These are phyloP conservation scores for Hepsetus odoe DNA, from an alignment of 2,113 vertebrate genomes.

Conservation along the genomic window DNA sequence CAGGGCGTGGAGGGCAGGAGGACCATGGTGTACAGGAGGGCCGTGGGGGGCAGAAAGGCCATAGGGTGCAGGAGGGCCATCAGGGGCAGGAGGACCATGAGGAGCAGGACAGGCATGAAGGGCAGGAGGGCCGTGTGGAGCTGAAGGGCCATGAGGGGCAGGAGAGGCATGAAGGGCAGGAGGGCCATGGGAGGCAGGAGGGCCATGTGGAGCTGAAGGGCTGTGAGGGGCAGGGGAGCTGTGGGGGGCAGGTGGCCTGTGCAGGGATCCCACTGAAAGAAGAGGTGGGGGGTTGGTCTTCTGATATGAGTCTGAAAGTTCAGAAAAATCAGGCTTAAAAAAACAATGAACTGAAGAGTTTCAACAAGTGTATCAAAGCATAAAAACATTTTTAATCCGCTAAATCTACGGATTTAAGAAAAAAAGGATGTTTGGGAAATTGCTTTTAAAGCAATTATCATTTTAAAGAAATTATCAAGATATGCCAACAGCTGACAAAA, in stretches of 20 bases:
- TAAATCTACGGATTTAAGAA: no score
- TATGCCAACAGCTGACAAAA: no score
- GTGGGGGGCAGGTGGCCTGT: conserved; percentile 35
- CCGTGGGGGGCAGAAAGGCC: not conserved
- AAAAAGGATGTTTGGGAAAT: no score
- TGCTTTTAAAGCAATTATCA: no score
- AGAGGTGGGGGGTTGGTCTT: conserved; percentile 73
- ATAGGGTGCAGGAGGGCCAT: not conserved
- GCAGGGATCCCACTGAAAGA: conserved; percentile 64
- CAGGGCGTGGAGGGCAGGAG: not conserved
- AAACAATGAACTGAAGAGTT: not conserved
- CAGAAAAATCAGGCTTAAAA: not conserved
- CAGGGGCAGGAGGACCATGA: not conserved
- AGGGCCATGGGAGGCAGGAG: not conserved
- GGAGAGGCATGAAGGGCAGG: conserved; percentile 13
- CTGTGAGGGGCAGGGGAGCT: not conserved
- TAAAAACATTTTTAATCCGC: no score
- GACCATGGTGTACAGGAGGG: not conserved
- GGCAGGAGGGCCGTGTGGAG: not conserved
- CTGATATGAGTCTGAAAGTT: conserved; percentile 55
- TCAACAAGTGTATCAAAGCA: no score
- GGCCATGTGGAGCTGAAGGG: not conserved
- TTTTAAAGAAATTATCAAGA: no score
- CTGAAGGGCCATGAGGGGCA: not conserved
- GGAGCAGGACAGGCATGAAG: not conserved